A percentile compares a stretch with the other conserved stretches of the same genome.
Evolutionary conservation across 2,888 invertebrate genomes (phyloP).

Genomic region (Oasisia sp.): DNA sequence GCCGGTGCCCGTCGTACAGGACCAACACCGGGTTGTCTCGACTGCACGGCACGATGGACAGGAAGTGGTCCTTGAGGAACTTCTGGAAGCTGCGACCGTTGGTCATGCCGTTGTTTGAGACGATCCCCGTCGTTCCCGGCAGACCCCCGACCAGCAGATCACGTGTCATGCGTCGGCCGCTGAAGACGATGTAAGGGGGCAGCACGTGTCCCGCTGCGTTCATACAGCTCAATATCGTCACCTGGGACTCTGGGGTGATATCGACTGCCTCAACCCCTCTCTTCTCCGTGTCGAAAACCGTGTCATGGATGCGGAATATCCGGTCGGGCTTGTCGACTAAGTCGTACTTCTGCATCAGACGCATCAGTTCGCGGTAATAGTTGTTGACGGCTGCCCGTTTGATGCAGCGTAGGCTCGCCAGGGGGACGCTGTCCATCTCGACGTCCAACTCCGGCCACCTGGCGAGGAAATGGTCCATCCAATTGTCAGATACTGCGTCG

Average conservation of each 20-base stretch:
- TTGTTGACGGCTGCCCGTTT: slow-evolving; percentile 27
- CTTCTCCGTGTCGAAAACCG: slow-evolving; percentile 33
- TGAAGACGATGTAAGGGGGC: slow-evolving; percentile 44
- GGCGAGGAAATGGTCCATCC: slow-evolving; percentile 37
- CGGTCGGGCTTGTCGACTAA: slow-evolving; percentile 37
- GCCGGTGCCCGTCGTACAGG: slow-evolving; percentile 42
- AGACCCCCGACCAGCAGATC: slow-evolving; percentile 40
- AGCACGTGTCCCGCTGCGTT: slow-evolving; percentile 44
- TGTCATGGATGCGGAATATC: slow-evolving; percentile 42
- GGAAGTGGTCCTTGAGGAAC: slow-evolving; percentile 43
- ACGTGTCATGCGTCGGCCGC: slow-evolving; percentile 36
- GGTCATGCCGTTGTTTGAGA: slow-evolving; percentile 32
- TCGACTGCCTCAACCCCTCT: slow-evolving; percentile 17
- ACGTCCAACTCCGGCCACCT: slow-evolving; percentile 40
- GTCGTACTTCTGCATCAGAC: slow-evolving; percentile 34
- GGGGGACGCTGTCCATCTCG: neutral
- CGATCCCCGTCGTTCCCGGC: slow-evolving; percentile 39
- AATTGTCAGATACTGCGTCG: slow-evolving; percentile 28
- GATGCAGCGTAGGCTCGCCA: neutral
- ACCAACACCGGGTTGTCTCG: slow-evolving; percentile 39
- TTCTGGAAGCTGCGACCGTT: slow-evolving; percentile 39
- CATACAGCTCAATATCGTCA: slow-evolving; percentile 41
- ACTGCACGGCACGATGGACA: slow-evolving; percentile 39
- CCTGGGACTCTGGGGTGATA: neutral
- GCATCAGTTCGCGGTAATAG: slow-evolving; percentile 36